These are phyloP conservation scores for Battus philenor DNA, from an alignment of 1,140 invertebrate genomes.

Conservation along the genomic window DNA sequence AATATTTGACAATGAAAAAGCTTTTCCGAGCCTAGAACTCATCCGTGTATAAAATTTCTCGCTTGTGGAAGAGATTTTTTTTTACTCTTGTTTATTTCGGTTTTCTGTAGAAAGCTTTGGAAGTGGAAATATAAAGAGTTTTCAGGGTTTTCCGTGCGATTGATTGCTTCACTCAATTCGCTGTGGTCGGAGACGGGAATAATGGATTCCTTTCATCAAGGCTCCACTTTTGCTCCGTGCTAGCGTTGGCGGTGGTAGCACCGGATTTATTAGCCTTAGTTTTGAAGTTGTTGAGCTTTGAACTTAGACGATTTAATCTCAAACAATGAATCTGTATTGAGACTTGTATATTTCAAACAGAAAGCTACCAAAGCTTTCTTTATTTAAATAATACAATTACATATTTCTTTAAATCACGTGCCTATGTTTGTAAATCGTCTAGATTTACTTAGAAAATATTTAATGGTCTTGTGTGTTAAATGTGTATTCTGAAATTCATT, in stretches of 20 bases:
- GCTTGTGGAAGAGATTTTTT: background rate
- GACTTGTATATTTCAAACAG: too few relatives aligned
- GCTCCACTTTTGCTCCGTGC: background rate
- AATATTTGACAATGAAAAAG: too few relatives aligned
- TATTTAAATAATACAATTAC: too few relatives aligned
- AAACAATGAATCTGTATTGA: too few relatives aligned
- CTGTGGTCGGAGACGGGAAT: conserved; percentile 1
- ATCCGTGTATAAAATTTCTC: conserved; percentile 3
- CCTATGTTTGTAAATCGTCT: too few relatives aligned
- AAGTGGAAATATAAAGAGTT: conserved; percentile 9
- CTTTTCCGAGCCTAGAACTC: background rate
- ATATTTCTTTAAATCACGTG: too few relatives aligned
- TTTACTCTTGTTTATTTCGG: conserved; percentile 13
- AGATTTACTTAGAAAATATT: too few relatives aligned
- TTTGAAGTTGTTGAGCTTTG: too few relatives aligned
- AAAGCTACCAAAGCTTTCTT: too few relatives aligned
- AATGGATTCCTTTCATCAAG: conserved; percentile 10
- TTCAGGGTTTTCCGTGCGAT: conserved; percentile 8
- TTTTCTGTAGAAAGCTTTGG: conserved; percentile 6
- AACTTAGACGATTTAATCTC: too few relatives aligned
- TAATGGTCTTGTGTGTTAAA: too few relatives aligned
- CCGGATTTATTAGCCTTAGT: background rate
- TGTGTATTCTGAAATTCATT: too few relatives aligned
- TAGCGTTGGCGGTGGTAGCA: background rate
- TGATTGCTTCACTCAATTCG: conserved; percentile 12